Percentiles rank a stretch among this genome's conserved stretches.
Evolutionary conservation across 2,797 vertebrate genomes (phyloP).

Genomic region (Etheostoma perlongum): DNA sequence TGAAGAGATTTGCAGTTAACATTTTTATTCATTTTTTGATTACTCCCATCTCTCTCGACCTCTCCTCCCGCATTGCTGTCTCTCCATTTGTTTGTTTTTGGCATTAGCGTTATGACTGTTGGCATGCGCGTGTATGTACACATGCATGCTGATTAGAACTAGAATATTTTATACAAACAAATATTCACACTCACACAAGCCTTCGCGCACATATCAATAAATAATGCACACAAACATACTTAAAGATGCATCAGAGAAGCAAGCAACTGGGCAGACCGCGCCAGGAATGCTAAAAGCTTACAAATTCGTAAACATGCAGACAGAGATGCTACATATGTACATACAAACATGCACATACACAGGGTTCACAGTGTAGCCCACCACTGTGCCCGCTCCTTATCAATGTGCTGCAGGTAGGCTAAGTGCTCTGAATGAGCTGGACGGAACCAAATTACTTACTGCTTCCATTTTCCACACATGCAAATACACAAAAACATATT

Average conservation of each 20-base stretch:
- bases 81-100: constrained; percentile 83
- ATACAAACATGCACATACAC: constrained; percentile 39
- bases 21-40: constrained; percentile 93
- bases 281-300: constrained; percentile 70
- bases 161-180: constrained; percentile 79
- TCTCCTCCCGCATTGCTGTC: constrained; percentile 79
- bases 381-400: constrained; percentile 45
- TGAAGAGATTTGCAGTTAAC: constrained; percentile 87
- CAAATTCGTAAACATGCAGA: constrained; percentile 68
- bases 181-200: constrained; percentile 56
- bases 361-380: constrained; percentile 31
- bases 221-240: constrained; percentile 65
- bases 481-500: constrained; percentile 7
- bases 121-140: constrained; percentile 73
- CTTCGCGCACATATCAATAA: constrained; percentile 63
- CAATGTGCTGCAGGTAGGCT: constrained; percentile 50
- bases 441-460: constrained; percentile 16
- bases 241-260: constrained; percentile 75
- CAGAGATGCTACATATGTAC: constrained; percentile 61
- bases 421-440: constrained; percentile 60
- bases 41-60: constrained; percentile 74
- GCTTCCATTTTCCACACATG: constrained; percentile 26
- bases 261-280: constrained; percentile 50
- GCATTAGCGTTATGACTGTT: constrained; percentile 79
- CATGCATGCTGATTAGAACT: constrained; percentile 82